Evolutionary conservation across 2,888 invertebrate genomes (phyloP).

Genomic region (Heliconius charithonia): DNA sequence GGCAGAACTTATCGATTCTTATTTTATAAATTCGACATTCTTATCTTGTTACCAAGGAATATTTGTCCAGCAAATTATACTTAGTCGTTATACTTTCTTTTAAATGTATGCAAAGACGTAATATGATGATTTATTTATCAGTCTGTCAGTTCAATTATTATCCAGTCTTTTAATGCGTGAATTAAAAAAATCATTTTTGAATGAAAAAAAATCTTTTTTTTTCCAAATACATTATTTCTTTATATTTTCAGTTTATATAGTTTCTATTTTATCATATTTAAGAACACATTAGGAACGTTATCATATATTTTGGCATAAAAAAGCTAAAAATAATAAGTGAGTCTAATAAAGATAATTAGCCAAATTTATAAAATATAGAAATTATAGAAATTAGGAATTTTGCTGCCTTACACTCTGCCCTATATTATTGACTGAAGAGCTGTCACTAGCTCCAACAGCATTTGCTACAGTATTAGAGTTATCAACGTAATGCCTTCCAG

Average conservation of each 20-base stretch:
- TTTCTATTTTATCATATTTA: not conserved
- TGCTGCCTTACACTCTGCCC: slow-evolving; percentile 3
- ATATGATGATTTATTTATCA: no score
- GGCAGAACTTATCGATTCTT: not conserved
- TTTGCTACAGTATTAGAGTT: not conserved
- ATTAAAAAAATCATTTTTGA: no score
- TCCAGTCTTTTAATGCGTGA: no score
- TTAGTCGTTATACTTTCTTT: not conserved
- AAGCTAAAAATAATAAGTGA: no score
- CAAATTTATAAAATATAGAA: not conserved
- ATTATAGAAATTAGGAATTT: not conserved
- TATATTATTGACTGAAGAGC: not conserved
- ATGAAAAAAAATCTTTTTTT: no score
- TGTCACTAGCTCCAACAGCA: not conserved
- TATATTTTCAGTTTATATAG: not conserved
- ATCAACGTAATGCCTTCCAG: not conserved
- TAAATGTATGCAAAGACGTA: no score
- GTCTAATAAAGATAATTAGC: not conserved
- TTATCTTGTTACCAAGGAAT: not conserved
- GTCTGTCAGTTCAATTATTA: no score
- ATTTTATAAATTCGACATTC: not conserved
- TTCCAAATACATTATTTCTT: not conserved
- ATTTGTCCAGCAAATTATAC: not conserved
- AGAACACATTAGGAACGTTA: not conserved
- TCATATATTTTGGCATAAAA: no score